Evolutionary conservation across 2,888 invertebrate genomes (phyloP).

Genomic region (Zaprionus lineosus): DNA sequence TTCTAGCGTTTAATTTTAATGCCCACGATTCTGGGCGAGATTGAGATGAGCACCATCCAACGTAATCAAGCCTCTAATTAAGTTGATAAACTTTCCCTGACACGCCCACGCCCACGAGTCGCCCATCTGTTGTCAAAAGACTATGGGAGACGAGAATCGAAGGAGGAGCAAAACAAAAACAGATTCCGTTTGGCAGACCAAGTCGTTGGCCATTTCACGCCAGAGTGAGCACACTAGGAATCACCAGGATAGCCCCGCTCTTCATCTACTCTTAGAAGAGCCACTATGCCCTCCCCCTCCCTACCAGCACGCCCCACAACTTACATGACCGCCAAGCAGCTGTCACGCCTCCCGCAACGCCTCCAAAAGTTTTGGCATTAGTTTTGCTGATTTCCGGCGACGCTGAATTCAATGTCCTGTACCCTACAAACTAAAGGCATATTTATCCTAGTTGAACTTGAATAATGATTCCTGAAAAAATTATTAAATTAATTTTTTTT

Average conservation of each 20-base stretch:
- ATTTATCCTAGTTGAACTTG: no score
- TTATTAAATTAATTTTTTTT: no score
- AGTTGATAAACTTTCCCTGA: constrained; percentile 70
- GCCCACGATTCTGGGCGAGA: constrained; percentile 25
- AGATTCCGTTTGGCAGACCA: constrained; percentile 53
- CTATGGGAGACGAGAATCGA: neutral
- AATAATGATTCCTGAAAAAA: no score
- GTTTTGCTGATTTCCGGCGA: constrained; percentile 68
- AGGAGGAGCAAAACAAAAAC: constrained; percentile 6
- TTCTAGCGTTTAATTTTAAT: constrained; percentile 67
- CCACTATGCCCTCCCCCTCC: neutral
- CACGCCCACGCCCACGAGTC: constrained; percentile 32
- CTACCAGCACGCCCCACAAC: constrained; percentile 29
- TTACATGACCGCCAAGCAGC: constrained; percentile 60
- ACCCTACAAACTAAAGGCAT: no score
- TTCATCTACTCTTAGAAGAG: no score
- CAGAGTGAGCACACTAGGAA: constrained; percentile 55
- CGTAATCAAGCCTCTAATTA: constrained; percentile 77
- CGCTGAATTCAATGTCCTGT: constrained; percentile 41
- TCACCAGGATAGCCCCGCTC: constrained; percentile 14
- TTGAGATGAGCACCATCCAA: constrained; percentile 52
- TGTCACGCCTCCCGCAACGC: constrained; percentile 26
- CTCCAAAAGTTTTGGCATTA: constrained; percentile 64
- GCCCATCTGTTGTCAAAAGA: constrained; percentile 8
- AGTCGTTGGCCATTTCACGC: constrained; percentile 70